phyloP scores from a whole-genome alignment of 1,140 invertebrate genomes.

The Phocides pigmalion region DNA sequence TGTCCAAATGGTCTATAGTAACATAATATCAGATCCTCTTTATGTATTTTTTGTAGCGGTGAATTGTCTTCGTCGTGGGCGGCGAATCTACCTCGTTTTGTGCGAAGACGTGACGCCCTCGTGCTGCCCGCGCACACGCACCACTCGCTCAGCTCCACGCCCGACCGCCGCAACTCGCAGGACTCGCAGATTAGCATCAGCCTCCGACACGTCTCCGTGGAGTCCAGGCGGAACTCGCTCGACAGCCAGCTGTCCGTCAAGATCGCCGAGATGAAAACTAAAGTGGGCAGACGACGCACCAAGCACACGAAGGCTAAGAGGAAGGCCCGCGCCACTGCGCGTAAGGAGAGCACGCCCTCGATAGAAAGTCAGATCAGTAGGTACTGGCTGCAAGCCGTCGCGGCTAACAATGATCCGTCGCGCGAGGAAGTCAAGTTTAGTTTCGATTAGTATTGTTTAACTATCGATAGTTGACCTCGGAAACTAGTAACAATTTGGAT shows the following conservation, averaged over 20 bases:
- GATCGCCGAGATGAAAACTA: slow-evolving; percentile 91
- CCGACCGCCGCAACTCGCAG: slow-evolving; percentile 78
- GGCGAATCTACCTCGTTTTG: slow-evolving; percentile 93
- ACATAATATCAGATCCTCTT: background rate
- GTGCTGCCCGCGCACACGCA: slow-evolving; percentile 84
- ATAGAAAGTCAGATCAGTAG: slow-evolving; percentile 89
- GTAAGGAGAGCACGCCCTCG: slow-evolving; percentile 90
- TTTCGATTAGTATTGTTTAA: too few species aligned
- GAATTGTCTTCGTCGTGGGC: slow-evolving; percentile 92
- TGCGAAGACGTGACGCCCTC: slow-evolving; percentile 91
- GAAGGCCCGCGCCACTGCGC: slow-evolving; percentile 77
- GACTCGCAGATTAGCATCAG: slow-evolving; percentile 94
- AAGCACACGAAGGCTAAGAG: slow-evolving; percentile 71
- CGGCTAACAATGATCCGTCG: slow-evolving; percentile 73
- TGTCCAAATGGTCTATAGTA: too few species aligned
- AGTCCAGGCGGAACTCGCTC: slow-evolving; percentile 91
- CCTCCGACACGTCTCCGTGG: slow-evolving; percentile 90
- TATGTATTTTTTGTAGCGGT: slow-evolving; percentile 52
- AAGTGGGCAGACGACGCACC: slow-evolving; percentile 84
- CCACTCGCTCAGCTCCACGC: slow-evolving; percentile 83
- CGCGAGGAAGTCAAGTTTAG: slow-evolving; percentile 76
- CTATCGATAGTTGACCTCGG: too few species aligned
- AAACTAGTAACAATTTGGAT: too few species aligned
- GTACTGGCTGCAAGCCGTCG: slow-evolving; percentile 83
- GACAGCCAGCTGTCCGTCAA: slow-evolving; percentile 94